Evolutionary conservation across 2,888 invertebrate species (phyloP).

Genomic region (Pyrochroa serraticornis): DNA sequence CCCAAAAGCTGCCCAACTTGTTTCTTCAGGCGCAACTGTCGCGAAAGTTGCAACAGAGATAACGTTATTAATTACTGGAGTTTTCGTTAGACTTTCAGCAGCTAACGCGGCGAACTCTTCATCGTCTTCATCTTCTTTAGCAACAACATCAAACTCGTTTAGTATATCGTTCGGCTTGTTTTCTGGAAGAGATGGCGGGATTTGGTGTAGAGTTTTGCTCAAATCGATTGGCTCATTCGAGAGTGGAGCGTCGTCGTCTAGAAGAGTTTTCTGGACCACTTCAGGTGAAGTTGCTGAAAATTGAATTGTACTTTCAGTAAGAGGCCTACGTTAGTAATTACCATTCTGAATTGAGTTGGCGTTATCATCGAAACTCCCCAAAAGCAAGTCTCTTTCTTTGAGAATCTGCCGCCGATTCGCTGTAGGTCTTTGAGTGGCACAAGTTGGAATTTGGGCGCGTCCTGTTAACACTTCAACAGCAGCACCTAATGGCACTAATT

Average conservation of each 20-base stretch:
- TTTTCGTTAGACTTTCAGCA: constrained; percentile 73
- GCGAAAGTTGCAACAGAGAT: constrained; percentile 51
- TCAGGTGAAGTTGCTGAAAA: constrained; percentile 34
- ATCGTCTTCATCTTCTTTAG: constrained; percentile 67
- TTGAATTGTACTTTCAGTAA: constrained; percentile 9
- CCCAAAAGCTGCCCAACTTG: constrained; percentile 72
- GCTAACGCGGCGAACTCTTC: constrained; percentile 81
- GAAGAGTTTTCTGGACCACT: constrained; percentile 65
- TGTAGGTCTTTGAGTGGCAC: constrained; percentile 61
- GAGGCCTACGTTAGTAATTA: background rate
- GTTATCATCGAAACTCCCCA: constrained; percentile 66
- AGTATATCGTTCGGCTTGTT: constrained; percentile 38
- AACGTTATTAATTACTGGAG: constrained; percentile 45
- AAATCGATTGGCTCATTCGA: constrained; percentile 75
- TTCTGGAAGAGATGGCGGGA: constrained; percentile 35
- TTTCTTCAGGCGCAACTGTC: constrained; percentile 52
- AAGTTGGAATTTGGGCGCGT: constrained; percentile 76
- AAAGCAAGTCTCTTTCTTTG: constrained; percentile 68
- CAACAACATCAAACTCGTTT: constrained; percentile 61
- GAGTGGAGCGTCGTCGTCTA: constrained; percentile 74
- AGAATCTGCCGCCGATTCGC: constrained; percentile 58
- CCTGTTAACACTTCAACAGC: constrained; percentile 89
- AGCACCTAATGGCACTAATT: constrained; percentile 80
- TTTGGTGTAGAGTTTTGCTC: constrained; percentile 64
- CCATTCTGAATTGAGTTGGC: constrained; percentile 30